These are phyloP conservation scores for Eupithecia subumbrata DNA, from an alignment of 2,888 invertebrate genomes.

Conservation along the genomic window DNA sequence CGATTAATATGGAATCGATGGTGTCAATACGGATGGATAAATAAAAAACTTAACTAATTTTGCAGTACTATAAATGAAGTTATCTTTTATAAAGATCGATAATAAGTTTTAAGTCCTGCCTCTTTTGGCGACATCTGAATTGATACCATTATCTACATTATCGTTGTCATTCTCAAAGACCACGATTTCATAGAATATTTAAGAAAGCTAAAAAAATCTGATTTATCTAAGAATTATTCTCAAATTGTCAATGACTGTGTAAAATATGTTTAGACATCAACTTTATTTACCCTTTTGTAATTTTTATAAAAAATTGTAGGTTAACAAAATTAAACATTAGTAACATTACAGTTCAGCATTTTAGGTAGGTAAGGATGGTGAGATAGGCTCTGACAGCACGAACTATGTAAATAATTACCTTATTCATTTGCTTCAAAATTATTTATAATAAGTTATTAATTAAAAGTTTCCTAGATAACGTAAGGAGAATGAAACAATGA, in stretches of 20 bases:
- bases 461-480: neutral
- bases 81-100: no score
- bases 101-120: no score
- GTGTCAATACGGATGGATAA: no score
- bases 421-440: neutral
- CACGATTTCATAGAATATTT: neutral
- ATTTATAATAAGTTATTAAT: neutral
- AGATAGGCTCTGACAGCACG: neutral
- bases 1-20: neutral
- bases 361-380: neutral
- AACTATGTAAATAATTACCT: neutral
- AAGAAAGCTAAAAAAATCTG: neutral
- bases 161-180: neutral
- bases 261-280: neutral
- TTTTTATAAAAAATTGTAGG: neutral
- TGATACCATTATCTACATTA: neutral
- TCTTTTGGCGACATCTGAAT: no score
- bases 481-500: neutral
- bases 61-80: no score
- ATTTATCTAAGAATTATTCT: neutral
- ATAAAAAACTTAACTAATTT: neutral
- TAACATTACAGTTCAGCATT: neutral
- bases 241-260: neutral
- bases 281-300: neutral
- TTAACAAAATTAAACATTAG: no score